Evolutionary conservation across 2,113 vertebrate species (phyloP).

Genomic region (Clarias gariepinus): DNA sequence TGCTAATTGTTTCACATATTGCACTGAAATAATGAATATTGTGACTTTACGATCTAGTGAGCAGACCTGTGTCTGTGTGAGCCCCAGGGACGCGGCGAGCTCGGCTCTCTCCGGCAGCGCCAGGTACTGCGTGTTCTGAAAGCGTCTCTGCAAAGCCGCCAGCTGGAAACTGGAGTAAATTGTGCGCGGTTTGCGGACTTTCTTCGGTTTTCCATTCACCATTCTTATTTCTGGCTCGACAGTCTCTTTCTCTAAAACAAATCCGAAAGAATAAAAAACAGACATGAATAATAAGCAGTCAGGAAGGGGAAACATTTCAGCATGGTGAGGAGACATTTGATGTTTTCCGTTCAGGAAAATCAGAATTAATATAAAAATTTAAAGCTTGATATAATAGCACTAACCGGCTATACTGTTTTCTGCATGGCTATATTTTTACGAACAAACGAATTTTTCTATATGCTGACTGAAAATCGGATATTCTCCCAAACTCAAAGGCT

Average conservation of each 20-base stretch:
- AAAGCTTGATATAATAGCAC: neutral
- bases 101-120: slow-evolving; percentile 96
- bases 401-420: neutral
- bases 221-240: slow-evolving; percentile 94
- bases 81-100: slow-evolving; percentile 91
- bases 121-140: slow-evolving; percentile 98
- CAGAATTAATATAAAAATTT: neutral
- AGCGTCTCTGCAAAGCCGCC: slow-evolving; percentile 92
- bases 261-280: neutral
- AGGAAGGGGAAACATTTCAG: neutral
- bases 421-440: neutral
- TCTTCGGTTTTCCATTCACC: slow-evolving; percentile 99
- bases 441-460: neutral
- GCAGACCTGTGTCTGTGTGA: slow-evolving; percentile 95
- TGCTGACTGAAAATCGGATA: too few species aligned
- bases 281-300: neutral
- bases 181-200: slow-evolving; percentile 95
- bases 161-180: slow-evolving; percentile 99
- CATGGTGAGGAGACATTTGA: neutral
- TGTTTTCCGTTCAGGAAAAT: neutral
- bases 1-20: neutral
- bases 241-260: slow-evolving; percentile 86
- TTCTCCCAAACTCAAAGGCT: neutral
- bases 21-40: neutral
- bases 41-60: neutral